Percentiles rank a stretch among this genome's conserved stretches.
These are phyloP conservation scores for Gobionotothen gibberifrons DNA, from an alignment of 2,797 vertebrate genomes.

Conservation along the genomic window DNA sequence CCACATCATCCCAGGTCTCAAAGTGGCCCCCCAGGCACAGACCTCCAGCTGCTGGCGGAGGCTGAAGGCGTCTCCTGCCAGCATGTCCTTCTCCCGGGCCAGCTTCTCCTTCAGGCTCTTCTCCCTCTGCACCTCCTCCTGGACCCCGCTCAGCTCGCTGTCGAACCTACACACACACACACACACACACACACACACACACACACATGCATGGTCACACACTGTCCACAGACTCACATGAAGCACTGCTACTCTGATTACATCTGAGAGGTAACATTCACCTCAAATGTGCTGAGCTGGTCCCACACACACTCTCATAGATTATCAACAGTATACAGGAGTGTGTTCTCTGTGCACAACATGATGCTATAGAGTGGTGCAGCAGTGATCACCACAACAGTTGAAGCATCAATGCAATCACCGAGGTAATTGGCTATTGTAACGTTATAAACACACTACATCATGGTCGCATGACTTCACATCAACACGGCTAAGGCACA, in stretches of 20 bases:
- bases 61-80: conserved; percentile 91
- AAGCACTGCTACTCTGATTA: not conserved
- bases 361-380: conserved; percentile 18
- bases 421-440: not conserved
- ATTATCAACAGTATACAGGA: not conserved
- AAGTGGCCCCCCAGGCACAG: conserved; percentile 1
- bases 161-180: conserved; percentile 87
- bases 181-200: not conserved
- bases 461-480: too few species aligned
- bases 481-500: too few species aligned
- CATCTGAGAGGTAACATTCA: not conserved
- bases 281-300: conserved; percentile 16
- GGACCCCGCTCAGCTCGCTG: conserved; percentile 88
- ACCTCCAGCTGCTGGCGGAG: conserved; percentile 95
- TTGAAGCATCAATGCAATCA: too few species aligned
- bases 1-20: not conserved
- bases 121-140: conserved; percentile 93
- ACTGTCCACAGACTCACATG: not conserved
- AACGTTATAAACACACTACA: too few species aligned
- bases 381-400: too few species aligned
- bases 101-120: conserved; percentile 91
- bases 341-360: conserved; percentile 28
- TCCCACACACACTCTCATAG: not conserved
- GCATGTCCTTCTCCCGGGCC: conserved; percentile 91
- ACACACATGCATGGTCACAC: conserved; percentile 12